A percentile compares a stretch with the other conserved stretches of the same genome.
phyloP scores from a whole-genome alignment of 2,113 vertebrate genomes.

The Calidris pygmaea region DNA sequence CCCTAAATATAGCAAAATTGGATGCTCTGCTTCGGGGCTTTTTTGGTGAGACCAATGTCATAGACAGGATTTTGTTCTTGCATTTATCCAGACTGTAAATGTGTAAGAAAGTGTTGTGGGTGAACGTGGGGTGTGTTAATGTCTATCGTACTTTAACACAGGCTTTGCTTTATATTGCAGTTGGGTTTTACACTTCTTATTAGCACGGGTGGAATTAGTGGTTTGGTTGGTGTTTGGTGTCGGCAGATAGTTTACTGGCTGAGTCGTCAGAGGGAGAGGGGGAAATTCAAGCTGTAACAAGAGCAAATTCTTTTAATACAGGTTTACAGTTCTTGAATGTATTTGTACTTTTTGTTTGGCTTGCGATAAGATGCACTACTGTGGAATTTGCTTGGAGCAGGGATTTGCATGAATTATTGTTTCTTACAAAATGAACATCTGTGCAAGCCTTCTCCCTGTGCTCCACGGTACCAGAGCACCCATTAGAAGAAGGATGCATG shows the following conservation, averaged over 20 bases:
- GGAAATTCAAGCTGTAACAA: conserved; percentile 53
- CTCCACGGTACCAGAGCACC: accelerated
- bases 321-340: neutral
- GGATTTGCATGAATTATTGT: conserved; percentile 55
- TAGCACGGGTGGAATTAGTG: neutral
- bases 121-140: accelerated
- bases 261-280: neutral
- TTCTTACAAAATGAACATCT: neutral
- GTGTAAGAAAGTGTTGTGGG: neutral
- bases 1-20: neutral
- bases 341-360: conserved; percentile 10
- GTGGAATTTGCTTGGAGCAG: conserved; percentile 64
- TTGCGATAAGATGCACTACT: neutral
- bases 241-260: neutral
- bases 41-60: neutral
- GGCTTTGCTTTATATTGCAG: neutral
- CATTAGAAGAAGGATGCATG: neutral
- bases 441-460: neutral
- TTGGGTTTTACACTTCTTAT: neutral
- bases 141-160: accelerated
- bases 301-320: conserved; percentile 5
- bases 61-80: neutral
- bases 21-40: neutral
- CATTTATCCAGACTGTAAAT: accelerated
- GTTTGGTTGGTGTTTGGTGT: neutral